Percentiles rank a stretch among this genome's conserved stretches.
Evolutionary conservation across 2,888 invertebrate genomes (phyloP).

Genomic region (Ormia ochracea): DNA sequence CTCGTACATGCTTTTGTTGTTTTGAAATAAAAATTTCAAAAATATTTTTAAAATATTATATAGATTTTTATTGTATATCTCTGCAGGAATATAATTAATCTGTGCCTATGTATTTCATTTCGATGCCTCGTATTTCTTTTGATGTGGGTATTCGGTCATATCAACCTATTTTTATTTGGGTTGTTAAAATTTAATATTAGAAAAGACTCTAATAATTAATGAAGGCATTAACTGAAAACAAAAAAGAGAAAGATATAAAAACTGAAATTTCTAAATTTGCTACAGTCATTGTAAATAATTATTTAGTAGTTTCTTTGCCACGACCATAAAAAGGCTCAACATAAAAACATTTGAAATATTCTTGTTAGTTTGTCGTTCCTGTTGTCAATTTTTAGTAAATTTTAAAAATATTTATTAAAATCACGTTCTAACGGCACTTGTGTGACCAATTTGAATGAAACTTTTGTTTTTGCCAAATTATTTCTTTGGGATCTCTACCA

Average conservation of each 20-base stretch:
- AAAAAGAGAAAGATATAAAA: too few species aligned
- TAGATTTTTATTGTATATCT: too few species aligned
- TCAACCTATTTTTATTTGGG: too few species aligned
- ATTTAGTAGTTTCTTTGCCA: not conserved
- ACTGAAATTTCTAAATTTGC: not conserved
- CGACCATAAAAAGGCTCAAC: not conserved
- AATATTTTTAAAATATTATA: too few species aligned
- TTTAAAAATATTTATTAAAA: constrained; percentile 14
- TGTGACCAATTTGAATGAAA: constrained; percentile 7
- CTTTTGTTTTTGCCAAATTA: constrained; percentile 5
- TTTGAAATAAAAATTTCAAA: too few species aligned
- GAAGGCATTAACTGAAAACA: too few species aligned
- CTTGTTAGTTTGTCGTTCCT: not conserved
- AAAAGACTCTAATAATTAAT: not conserved
- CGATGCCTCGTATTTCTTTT: too few species aligned
- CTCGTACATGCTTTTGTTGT: too few species aligned
- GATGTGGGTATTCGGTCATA: too few species aligned
- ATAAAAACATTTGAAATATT: not conserved
- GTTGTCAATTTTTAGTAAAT: not conserved
- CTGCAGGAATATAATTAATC: too few species aligned
- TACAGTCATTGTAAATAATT: not conserved
- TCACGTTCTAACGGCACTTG: constrained; percentile 51
- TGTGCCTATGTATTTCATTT: too few species aligned
- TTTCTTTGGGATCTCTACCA: constrained; percentile 13
- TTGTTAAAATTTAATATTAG: not conserved